Evolutionary conservation across 1,140 invertebrate species (phyloP), one percentile per base, ranked within the genome.

Genomic region (Idris sp.): DNA sequence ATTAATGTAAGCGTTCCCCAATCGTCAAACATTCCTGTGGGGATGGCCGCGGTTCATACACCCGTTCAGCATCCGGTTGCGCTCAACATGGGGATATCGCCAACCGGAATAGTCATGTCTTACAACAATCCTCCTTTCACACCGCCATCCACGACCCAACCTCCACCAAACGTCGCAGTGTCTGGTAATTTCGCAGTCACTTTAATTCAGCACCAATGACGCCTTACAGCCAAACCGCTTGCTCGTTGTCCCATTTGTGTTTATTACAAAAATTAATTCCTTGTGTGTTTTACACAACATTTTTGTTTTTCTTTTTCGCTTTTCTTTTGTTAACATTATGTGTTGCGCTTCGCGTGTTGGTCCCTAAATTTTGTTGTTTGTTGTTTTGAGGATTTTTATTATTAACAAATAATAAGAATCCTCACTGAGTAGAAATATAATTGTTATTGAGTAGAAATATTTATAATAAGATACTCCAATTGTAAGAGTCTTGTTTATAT

Each of bases 101-200:
- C 86, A 31, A 85, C 82, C 77, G 85, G 85, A 77, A 83, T 87
- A 53, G 83, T 87, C 36, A 82, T 87, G 16, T 75, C 83, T 25
- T 87, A 86, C 49, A 84, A 83, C 64, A 84, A 86, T 46, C 85
- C 84, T 51, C 85, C 86, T 11, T 86, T 86, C 69, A 83, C 84
- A 49, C 82, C 81, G 71, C 77, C 84, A 38, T 78, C 86, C 46
- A 80, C 83, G 11, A 82, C 86, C 25, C 83, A 84, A 51, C 81
- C 84, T 73, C 79, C 85, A 69, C 78, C 82, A 54, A 74, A 58
- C 58, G 65, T 75, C 62, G 64, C 48, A 71, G 54, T 78, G 44
- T 68, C 80, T 54, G 78, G 78, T 79, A 74, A 78, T 56, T 74
- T n/a, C 44, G 56, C 38, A 46, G n/a, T 65, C 71, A 33, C 56